These are phyloP conservation scores for Trichogramma evanescens DNA, from an alignment of 2,888 invertebrate genomes.

Conservation along the genomic window DNA sequence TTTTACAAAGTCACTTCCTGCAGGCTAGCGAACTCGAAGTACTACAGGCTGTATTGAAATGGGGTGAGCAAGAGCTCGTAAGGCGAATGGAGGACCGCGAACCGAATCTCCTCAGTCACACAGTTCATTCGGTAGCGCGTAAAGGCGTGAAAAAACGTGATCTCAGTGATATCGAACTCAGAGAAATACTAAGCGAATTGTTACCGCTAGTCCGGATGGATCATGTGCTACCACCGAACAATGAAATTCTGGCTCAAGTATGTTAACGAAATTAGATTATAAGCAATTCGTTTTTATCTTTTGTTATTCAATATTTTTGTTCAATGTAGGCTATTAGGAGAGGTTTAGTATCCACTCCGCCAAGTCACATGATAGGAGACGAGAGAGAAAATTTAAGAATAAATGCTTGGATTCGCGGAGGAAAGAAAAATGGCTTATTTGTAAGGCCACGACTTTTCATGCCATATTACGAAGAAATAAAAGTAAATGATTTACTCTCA, in stretches of 20 bases:
- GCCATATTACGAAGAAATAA: slow-evolving; percentile 92
- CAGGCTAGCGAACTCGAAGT: slow-evolving; percentile 87
- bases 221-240: slow-evolving; percentile 80
- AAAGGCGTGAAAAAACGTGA: slow-evolving; percentile 78
- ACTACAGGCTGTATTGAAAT: slow-evolving; percentile 75
- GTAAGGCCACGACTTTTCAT: slow-evolving; percentile 85
- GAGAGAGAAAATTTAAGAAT: slow-evolving; percentile 57
- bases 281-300: not conserved
- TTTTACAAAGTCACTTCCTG: slow-evolving; percentile 68
- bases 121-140: slow-evolving; percentile 83
- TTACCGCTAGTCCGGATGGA: slow-evolving; percentile 80
- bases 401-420: slow-evolving; percentile 75
- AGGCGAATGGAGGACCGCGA: slow-evolving; percentile 81
- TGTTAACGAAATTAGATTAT: slow-evolving; percentile 2
- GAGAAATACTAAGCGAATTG: slow-evolving; percentile 77
- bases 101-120: slow-evolving; percentile 83
- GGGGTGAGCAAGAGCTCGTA: slow-evolving; percentile 82
- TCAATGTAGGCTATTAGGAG: slow-evolving; percentile 53
- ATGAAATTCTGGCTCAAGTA: slow-evolving; percentile 68
- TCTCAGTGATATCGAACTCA: slow-evolving; percentile 74
- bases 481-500: slow-evolving; percentile 50
- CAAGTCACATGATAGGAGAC: slow-evolving; percentile 79
- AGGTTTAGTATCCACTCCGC: slow-evolving; percentile 74
- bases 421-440: slow-evolving; percentile 63
- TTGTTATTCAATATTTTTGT: slow-evolving; percentile 3